Evolutionary conservation across 2,113 vertebrate genomes (phyloP).

Genomic region (Colossoma macropomum): DNA sequence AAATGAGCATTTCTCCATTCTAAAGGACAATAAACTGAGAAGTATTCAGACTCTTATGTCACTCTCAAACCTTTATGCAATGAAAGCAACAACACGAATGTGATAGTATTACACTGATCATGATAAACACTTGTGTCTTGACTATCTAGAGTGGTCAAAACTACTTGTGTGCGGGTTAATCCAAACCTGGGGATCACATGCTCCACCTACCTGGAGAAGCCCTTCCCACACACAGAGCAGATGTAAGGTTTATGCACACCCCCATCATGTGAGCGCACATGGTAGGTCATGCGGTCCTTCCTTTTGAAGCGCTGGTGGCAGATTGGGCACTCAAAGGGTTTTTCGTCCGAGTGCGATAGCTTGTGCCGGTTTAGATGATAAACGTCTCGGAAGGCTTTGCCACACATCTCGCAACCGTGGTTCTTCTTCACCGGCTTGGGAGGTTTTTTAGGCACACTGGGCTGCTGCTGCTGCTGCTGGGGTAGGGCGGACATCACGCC

Average conservation of each 20-base stretch:
- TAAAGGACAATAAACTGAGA: background rate
- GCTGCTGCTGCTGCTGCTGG: constrained; percentile 72
- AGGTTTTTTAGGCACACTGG: constrained; percentile 89
- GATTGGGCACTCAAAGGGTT: constrained; percentile 96
- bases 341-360: constrained; percentile 97
- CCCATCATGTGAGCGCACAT: constrained; percentile 96
- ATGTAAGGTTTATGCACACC: constrained; percentile 98
- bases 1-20: background rate
- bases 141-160: background rate
- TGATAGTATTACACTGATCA: background rate
- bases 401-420: constrained; percentile 97
- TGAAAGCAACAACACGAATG: background rate
- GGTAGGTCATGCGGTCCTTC: constrained; percentile 98
- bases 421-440: constrained; percentile 98
- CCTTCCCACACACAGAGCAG: constrained; percentile 98
- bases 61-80: background rate
- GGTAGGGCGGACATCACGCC: constrained; percentile 71
- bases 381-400: constrained; percentile 96
- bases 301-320: constrained; percentile 99
- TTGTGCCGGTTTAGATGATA: constrained; percentile 98
- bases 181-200: background rate
- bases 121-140: background rate
- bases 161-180: background rate
- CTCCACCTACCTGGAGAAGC: constrained; percentile 91
- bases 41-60: background rate